Percentiles rank a stretch among this genome's conserved stretches.
These are phyloP conservation scores for Macrosoma leucophasiata DNA, from an alignment of 2,888 invertebrate species.

Conservation along the genomic window DNA sequence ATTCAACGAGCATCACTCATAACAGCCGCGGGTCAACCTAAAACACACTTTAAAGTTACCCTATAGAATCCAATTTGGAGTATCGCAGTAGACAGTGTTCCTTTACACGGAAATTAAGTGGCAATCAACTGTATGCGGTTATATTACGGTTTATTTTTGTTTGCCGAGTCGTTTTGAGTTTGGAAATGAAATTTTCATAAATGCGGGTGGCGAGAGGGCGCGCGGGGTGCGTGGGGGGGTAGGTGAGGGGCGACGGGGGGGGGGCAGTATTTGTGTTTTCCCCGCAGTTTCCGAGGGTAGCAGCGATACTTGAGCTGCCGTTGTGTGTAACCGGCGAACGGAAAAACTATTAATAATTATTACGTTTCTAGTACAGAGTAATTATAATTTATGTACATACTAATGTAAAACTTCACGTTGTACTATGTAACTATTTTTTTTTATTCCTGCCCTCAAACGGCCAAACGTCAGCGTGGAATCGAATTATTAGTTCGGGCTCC, in stretches of 20 bases:
- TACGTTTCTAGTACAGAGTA: conserved; percentile 35
- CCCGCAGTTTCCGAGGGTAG: conserved; percentile 51
- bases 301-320: conserved; percentile 49
- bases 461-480: no score
- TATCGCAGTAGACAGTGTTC: conserved; percentile 36
- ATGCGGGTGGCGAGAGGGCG: conserved; percentile 38
- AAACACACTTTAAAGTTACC: conserved; percentile 40
- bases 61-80: conserved; percentile 47
- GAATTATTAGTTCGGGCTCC: no score
- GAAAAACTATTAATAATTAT: conserved; percentile 65
- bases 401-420: no score
- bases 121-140: conserved; percentile 52
- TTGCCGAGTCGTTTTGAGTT: conserved; percentile 41
- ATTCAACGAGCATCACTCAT: conserved; percentile 55
- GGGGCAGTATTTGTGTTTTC: conserved; percentile 57
- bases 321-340: conserved; percentile 48
- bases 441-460: no score
- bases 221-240: conserved; percentile 26
- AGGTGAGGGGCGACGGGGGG: conserved; percentile 25
- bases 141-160: conserved; percentile 61
- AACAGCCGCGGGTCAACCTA: conserved; percentile 30
- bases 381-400: conserved; percentile 31
- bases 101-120: conserved; percentile 46
- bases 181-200: conserved; percentile 74
- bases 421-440: no score